Percentiles rank a stretch among this genome's conserved stretches.
phyloP scores from a whole-genome alignment of 2,888 invertebrate species.

The Ganaspis brasiliensis region DNA sequence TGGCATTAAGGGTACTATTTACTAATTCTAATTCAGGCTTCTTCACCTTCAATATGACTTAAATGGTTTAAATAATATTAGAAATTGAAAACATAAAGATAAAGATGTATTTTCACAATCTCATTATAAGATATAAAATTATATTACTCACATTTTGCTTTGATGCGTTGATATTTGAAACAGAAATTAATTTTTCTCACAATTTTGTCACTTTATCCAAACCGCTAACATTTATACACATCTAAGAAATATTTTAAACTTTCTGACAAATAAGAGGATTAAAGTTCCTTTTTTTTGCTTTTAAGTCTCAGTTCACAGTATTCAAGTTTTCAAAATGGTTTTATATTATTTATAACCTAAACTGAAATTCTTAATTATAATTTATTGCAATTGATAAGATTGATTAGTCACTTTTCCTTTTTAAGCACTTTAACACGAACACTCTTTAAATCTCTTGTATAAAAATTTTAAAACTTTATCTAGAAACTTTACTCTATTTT shows the following conservation, averaged over 20 bases:
- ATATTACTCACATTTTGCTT: not conserved
- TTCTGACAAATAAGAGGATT: no score
- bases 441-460: no score
- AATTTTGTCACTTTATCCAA: slow-evolving; percentile 11
- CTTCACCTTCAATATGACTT: not conserved
- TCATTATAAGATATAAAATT: no score
- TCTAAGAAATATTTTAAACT: not conserved
- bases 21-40: slow-evolving; percentile 5
- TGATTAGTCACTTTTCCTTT: not conserved
- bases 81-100: no score
- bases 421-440: not conserved
- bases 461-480: no score
- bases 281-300: not conserved
- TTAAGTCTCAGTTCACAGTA: not conserved
- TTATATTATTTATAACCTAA: no score
- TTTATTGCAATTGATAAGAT: not conserved
- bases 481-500: no score
- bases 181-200: not conserved
- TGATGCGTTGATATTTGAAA: not conserved
- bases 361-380: no score
- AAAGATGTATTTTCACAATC: no score
- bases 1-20: slow-evolving; percentile 22
- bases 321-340: no score
- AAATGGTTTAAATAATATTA: no score
- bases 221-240: not conserved